These are phyloP conservation scores for Elaphurus davidianus DNA, from an alignment of 2,113 vertebrate species.

Conservation along the genomic window DNA sequence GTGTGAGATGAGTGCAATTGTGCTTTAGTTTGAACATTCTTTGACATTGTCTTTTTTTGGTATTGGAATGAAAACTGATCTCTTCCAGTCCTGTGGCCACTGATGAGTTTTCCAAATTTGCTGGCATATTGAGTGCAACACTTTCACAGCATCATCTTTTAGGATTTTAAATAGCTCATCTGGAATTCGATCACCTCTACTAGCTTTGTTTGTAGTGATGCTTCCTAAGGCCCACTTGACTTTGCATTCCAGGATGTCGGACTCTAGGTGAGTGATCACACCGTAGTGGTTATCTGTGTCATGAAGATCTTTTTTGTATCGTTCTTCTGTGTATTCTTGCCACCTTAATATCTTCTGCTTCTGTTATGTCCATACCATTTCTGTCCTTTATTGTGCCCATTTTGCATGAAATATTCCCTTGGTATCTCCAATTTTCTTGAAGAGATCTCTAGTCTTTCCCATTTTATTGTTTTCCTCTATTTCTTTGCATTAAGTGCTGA, in stretches of 20 bases:
- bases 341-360: not conserved
- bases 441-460: not conserved
- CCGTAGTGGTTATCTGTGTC: not conserved
- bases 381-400: not conserved
- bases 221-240: not conserved
- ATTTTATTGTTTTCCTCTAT: not conserved
- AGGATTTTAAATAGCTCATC: not conserved
- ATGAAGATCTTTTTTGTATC: not conserved
- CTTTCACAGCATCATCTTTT: not conserved
- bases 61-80: not conserved
- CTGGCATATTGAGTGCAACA: not conserved
- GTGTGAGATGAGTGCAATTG: not conserved
- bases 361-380: not conserved
- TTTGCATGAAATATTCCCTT: not conserved
- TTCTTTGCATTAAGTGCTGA: not conserved
- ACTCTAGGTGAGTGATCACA: not conserved
- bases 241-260: not conserved
- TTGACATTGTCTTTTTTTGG: not conserved
- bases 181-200: not conserved
- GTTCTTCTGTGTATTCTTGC: not conserved
- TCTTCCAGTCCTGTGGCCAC: not conserved
- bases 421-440: not conserved
- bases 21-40: not conserved
- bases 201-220: not conserved
- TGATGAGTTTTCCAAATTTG: not conserved